Base-by-base conservation (phyloP, 1,140 invertebrate genomes). In the Phortica variegata region DNA sequence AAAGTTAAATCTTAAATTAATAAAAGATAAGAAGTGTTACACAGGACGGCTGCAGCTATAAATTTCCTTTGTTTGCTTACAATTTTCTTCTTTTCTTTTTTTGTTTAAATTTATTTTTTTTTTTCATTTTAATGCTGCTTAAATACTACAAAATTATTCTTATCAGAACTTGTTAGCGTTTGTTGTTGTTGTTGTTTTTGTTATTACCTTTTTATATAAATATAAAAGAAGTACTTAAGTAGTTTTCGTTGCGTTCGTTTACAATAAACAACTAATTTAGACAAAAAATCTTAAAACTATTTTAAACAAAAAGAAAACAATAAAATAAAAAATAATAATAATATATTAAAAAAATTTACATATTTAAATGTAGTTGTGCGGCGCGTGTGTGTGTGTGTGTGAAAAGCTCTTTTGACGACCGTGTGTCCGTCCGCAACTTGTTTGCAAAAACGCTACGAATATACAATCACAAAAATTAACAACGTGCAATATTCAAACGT, bases 391-490 rank as follows among this genome's bases (percentile, higher is more conserved):
- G 13, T 54, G 23, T 34, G 19, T 15, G 20, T 12, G 13, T 31
- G 26, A 42, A 23, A n/a, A n/a, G n/a, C n/a, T n/a, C n/a, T 52
- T 52, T 13, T 17, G 8, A 26, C 17, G 31, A 32, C 16, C 10
- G 31, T 16, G 37, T 19, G 15, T 12, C 33, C 4, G 1, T 15
- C 3, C 15, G 42, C 56, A 62, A 40, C 50, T 37, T 44, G 18
- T 26, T 26, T 26, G 5, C 5, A 26, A 47, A 7, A 47, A 65
- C 52, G 54, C 43, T 43, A 41, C 9, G 68, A 71, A 71, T 71
- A 71, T 71, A 71, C 66, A 71, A 71, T 71, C 66, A 71, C 66
- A 71, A 71, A 71, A 71, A 71, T 63, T 70, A 71, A 71, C 66
- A 69, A 71, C 66, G 68, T 71, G 66, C 66, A 71, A 71, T 71